These are phyloP conservation scores for Tichodroma muraria DNA, from an alignment of 2,113 vertebrate species.

Conservation along the genomic window DNA sequence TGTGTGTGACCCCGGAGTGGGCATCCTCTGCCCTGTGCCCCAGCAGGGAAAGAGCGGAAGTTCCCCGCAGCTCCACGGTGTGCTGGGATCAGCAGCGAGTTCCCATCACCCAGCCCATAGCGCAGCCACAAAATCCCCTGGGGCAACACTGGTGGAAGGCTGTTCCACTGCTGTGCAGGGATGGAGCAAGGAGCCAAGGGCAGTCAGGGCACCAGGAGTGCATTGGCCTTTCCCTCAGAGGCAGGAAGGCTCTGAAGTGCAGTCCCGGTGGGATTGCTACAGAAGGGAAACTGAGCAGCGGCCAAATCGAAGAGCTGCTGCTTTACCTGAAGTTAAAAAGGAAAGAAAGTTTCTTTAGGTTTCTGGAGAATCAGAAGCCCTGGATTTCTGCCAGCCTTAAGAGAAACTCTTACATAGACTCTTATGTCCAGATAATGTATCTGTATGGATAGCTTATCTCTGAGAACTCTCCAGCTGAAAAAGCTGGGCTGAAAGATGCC, in stretches of 20 bases:
- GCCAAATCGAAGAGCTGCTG: background rate
- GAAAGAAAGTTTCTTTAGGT: background rate
- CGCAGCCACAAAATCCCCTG: background rate
- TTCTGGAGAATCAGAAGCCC: background rate
- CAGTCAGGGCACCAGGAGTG: background rate
- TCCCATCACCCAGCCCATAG: background rate
- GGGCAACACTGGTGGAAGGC: accelerated
- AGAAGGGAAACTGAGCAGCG: background rate
- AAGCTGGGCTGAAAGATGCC: background rate
- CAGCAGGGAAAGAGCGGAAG: background rate
- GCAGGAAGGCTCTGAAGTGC: background rate
- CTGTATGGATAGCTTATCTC: background rate
- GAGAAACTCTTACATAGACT: background rate
- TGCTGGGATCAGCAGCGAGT: background rate
- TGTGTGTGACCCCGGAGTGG: background rate
- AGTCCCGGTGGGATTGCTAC: background rate
- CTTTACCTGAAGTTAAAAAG: background rate
- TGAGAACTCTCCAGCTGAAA: background rate
- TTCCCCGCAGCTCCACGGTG: background rate
- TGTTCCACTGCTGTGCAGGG: background rate
- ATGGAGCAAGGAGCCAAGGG: background rate
- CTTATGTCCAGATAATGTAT: background rate
- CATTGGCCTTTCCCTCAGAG: background rate
- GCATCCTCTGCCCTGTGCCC: background rate
- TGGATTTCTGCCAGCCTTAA: background rate